A percentile compares a stretch with the other conserved stretches of the same genome.
Conservation (phyloP, 2,888 invertebrate genomes). For the Crepidodera aurea region DNA sequence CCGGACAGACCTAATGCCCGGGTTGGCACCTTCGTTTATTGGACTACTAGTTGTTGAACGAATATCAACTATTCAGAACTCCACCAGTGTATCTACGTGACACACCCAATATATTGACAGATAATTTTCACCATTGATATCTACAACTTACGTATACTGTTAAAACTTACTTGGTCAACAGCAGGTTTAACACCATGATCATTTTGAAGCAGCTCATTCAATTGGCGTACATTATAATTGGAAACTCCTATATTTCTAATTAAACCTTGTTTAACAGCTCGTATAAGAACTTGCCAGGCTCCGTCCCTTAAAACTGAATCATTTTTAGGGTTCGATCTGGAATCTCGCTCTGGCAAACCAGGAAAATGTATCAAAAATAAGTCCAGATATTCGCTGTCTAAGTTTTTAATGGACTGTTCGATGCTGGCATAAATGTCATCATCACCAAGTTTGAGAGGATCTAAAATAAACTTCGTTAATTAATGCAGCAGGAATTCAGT, state of each 20-base stretch:
- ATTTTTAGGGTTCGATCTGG: slow-evolving; percentile 64
- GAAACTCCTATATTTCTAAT: slow-evolving; percentile 80
- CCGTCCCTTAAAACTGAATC: slow-evolving; percentile 67
- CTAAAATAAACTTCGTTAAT: slow-evolving; percentile 56
- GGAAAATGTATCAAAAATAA: slow-evolving; percentile 87
- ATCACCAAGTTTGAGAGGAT: slow-evolving; percentile 64
- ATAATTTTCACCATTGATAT: too few species aligned
- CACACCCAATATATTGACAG: too few species aligned
- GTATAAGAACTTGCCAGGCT: slow-evolving; percentile 75
- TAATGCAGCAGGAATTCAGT: too few species aligned
- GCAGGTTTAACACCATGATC: slow-evolving; percentile 69
- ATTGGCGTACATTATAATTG: slow-evolving; percentile 76
- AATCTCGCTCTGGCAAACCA: slow-evolving; percentile 64
- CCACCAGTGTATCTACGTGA: too few species aligned
- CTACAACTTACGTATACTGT: too few species aligned
- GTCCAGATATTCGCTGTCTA: slow-evolving; percentile 76
- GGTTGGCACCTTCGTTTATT: too few species aligned
- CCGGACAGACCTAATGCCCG: too few species aligned
- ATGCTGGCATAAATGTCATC: slow-evolving; percentile 64
- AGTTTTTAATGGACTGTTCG: slow-evolving; percentile 66
- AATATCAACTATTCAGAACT: too few species aligned
- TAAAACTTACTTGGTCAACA: slow-evolving; percentile 78
- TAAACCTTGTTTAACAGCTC: slow-evolving; percentile 69
- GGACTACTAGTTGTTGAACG: too few species aligned
- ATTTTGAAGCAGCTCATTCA: slow-evolving; percentile 68